phyloP scores from a whole-genome alignment of 1,140 invertebrate genomes.

The Cephus cinctus region DNA sequence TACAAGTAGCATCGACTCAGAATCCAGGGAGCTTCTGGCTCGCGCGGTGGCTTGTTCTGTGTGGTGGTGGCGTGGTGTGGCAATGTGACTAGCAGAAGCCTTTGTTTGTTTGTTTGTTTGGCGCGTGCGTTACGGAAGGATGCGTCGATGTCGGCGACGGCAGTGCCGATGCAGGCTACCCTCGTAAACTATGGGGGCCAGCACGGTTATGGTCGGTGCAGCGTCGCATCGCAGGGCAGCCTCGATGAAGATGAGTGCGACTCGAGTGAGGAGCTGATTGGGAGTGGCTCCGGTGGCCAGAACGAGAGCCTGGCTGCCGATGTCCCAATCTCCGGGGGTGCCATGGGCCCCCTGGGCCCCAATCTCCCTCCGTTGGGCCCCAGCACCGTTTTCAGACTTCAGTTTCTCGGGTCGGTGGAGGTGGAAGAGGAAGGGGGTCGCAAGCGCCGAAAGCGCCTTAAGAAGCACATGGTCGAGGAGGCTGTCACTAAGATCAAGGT shows the following conservation, averaged over 20 bases:
- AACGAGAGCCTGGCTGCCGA: no score
- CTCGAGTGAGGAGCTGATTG: conserved; percentile 54
- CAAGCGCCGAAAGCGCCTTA: conserved; percentile 71
- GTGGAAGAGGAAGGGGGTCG: conserved; percentile 76
- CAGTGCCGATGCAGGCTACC: conserved; percentile 47
- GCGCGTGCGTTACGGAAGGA: conserved; percentile 49
- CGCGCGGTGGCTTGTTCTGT: conserved; percentile 31
- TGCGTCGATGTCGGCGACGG: no score
- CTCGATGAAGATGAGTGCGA: conserved; percentile 55
- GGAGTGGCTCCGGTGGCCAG: conserved; percentile 49
- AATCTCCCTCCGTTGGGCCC: conserved; percentile 43
- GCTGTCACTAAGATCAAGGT: conserved; percentile 97
- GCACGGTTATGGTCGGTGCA: conserved; percentile 50
- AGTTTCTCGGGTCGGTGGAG: conserved; percentile 81
- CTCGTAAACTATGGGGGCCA: conserved; percentile 53
- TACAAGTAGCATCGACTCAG: no score
- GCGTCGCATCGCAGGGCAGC: conserved; percentile 51
- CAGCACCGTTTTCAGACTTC: conserved; percentile 73
- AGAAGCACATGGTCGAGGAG: conserved; percentile 93
- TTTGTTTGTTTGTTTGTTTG: conserved; percentile 54
- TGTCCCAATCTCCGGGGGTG: no score
- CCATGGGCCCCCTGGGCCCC: no score
- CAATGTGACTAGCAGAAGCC: conserved; percentile 49
- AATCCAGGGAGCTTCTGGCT: conserved; percentile 19
- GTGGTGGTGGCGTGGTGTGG: conserved; percentile 36